Percentiles rank a stretch among this genome's conserved stretches.
Evolutionary conservation across 1,140 invertebrate species (phyloP).

Genomic region (Zaprionus ghesquierei): DNA sequence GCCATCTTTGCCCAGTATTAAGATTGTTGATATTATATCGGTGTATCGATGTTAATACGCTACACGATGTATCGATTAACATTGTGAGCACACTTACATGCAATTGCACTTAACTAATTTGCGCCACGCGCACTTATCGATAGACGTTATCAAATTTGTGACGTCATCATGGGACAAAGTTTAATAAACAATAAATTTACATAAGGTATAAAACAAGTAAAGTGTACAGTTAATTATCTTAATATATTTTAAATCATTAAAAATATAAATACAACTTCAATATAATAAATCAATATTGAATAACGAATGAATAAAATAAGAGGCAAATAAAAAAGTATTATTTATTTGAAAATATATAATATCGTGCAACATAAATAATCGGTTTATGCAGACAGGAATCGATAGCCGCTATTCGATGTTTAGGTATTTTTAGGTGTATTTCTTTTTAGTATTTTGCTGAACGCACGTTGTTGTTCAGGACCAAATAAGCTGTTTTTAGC

Average conservation of each 20-base stretch:
- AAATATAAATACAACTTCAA: background rate
- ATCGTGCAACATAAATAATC: no score
- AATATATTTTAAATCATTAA: background rate
- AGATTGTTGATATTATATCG: constrained; percentile 40
- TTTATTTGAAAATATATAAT: background rate
- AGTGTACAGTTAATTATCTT: background rate
- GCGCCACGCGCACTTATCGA: background rate
- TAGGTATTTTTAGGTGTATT: background rate
- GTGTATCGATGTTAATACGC: constrained; percentile 23
- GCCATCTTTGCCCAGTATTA: constrained; percentile 48
- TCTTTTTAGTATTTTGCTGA: constrained; percentile 7
- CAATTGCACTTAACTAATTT: constrained; percentile 1
- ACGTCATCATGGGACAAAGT: background rate
- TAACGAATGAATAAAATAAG: background rate
- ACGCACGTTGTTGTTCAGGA: constrained; percentile 45
- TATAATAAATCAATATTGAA: background rate
- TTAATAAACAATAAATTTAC: background rate
- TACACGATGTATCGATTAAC: background rate
- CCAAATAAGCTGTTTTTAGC: no score
- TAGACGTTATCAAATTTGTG: background rate
- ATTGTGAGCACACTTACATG: constrained; percentile 6
- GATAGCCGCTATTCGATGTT: constrained; percentile 5
- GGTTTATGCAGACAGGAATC: background rate
- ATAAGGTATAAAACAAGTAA: background rate
- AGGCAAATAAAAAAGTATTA: background rate